phyloP scores from a whole-genome alignment of 2,888 invertebrate genomes.

The Acanthosepion pharaonis region DNA sequence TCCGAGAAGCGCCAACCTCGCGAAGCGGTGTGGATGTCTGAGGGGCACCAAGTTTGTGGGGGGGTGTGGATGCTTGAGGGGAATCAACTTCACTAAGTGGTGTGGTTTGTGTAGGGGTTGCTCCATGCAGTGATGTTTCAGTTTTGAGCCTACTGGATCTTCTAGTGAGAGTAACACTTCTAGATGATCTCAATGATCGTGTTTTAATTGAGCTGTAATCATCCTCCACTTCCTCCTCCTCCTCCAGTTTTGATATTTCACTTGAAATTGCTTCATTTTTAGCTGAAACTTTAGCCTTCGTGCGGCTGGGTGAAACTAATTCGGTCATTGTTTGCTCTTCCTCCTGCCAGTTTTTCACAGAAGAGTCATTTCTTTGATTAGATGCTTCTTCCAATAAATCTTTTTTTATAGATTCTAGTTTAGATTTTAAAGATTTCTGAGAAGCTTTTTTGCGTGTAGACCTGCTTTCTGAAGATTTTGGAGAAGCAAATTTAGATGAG shows the following conservation, averaged over 20 bases:
- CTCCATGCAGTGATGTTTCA: neutral
- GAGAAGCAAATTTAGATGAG: neutral
- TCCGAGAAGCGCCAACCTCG: neutral
- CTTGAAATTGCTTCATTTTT: neutral
- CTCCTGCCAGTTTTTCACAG: neutral
- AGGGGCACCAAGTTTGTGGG: neutral
- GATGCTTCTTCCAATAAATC: neutral
- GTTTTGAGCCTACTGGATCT: neutral
- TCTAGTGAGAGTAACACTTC: neutral
- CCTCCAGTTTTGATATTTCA: neutral
- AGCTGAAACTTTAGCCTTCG: neutral
- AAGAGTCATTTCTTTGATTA: neutral
- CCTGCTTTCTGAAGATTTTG: neutral
- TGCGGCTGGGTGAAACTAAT: neutral
- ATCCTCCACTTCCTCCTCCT: neutral
- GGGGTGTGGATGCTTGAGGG: neutral
- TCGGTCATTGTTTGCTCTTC: neutral
- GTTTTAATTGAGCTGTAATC: neutral
- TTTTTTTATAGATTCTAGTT: neutral
- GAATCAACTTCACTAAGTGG: neutral
- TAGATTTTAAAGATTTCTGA: neutral
- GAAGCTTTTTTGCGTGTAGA: neutral
- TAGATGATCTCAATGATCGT: neutral
- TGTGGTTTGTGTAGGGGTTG: neutral
- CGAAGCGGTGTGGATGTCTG: neutral